phyloP scores from a whole-genome alignment of 2,113 vertebrate genomes.

The Aspiorhynchus laticeps region DNA sequence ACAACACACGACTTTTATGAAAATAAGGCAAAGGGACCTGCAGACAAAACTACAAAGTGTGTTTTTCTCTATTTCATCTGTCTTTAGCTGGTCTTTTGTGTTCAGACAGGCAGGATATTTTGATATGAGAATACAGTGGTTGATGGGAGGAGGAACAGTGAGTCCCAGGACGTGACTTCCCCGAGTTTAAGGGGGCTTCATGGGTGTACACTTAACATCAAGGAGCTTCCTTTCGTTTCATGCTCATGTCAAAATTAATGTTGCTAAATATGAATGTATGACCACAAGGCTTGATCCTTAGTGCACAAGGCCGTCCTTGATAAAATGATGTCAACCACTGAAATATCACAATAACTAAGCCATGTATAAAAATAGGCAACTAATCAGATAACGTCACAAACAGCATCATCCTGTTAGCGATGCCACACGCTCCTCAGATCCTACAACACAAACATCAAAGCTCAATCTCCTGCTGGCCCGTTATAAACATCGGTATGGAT shows the following conservation, averaged over 20 bases:
- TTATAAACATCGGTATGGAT: conserved; percentile 43
- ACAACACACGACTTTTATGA: conserved; percentile 58
- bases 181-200: conserved; percentile 46
- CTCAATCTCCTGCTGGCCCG: conserved; percentile 37
- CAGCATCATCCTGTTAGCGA: conserved; percentile 16
- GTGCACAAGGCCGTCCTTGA: neutral
- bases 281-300: neutral
- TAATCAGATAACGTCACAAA: conserved; percentile 13
- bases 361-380: neutral
- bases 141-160: conserved; percentile 40
- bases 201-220: conserved; percentile 57
- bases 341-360: neutral
- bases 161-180: conserved; percentile 55
- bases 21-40: conserved; percentile 48
- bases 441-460: conserved; percentile 45
- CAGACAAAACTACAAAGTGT: conserved; percentile 20
- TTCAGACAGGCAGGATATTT: conserved; percentile 47
- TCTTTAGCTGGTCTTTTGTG: conserved; percentile 44
- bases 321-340: conserved; percentile 3
- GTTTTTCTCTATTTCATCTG: neutral
- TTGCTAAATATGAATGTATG: conserved; percentile 2
- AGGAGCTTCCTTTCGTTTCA: conserved; percentile 48
- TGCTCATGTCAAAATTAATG: conserved; percentile 45
- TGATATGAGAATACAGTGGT: conserved; percentile 36
- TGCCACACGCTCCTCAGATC: conserved; percentile 24